phyloP scores from a whole-genome alignment of 2,797 vertebrate genomes.

The Enteromius viviparus region DNA sequence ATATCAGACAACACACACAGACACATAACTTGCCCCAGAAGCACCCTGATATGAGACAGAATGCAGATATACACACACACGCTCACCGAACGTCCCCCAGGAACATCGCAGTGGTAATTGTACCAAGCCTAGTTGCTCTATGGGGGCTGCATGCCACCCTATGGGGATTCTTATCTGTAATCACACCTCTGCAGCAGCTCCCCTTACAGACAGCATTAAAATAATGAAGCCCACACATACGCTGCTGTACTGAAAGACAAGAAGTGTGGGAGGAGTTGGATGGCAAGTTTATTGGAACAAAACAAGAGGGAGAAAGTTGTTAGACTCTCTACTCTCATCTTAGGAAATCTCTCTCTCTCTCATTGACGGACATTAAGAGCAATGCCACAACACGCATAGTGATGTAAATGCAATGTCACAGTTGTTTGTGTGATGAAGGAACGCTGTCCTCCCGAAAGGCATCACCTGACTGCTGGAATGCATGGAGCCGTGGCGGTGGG shows the following conservation, averaged over 20 bases:
- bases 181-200: slow-evolving; percentile 34
- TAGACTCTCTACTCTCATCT: background rate
- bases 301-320: slow-evolving; percentile 20
- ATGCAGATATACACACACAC: slow-evolving; percentile 11
- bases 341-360: background rate
- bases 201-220: slow-evolving; percentile 39
- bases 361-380: slow-evolving; percentile 10
- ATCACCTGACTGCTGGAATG: slow-evolving; percentile 51
- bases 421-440: slow-evolving; percentile 26
- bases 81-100: background rate
- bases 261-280: slow-evolving; percentile 14
- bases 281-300: slow-evolving; percentile 14
- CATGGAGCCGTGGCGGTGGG: slow-evolving; percentile 39
- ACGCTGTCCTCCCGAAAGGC: slow-evolving; percentile 26
- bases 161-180: slow-evolving; percentile 18
- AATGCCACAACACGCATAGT: background rate
- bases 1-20: slow-evolving; percentile 34
- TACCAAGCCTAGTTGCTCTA: background rate
- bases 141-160: slow-evolving; percentile 26
- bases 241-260: slow-evolving; percentile 15
- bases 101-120: slow-evolving; percentile 24
- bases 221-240: slow-evolving; percentile 44
- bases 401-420: slow-evolving; percentile 36
- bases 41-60: slow-evolving; percentile 45
- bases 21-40: slow-evolving; percentile 31